A percentile compares a stretch with the other conserved stretches of the same genome.
Conservation (phyloP, 2,888 invertebrate species). For the Dioctria rufipes region DNA sequence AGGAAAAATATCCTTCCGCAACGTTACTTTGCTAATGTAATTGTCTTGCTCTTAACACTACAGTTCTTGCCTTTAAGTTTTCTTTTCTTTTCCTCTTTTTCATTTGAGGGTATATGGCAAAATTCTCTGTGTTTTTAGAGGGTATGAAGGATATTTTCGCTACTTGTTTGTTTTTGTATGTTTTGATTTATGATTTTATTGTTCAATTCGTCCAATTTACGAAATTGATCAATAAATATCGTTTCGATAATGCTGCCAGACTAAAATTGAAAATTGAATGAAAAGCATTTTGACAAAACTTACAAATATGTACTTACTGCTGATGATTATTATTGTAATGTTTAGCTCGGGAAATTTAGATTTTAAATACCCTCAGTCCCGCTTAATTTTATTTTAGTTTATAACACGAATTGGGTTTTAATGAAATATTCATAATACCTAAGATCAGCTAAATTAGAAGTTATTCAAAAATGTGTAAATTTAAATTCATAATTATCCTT, state of each 20-base stretch:
- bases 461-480: too few relatives aligned
- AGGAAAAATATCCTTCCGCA: constrained; percentile 48
- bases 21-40: constrained; percentile 56
- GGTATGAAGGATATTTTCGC: constrained; percentile 33
- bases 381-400: too few relatives aligned
- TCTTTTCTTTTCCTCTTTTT: constrained; percentile 40
- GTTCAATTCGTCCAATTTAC: constrained; percentile 43
- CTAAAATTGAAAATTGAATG: too few relatives aligned
- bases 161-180: constrained; percentile 50
- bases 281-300: too few relatives aligned
- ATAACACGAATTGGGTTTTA: too few relatives aligned
- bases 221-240: constrained; percentile 54
- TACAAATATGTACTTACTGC: too few relatives aligned
- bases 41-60: constrained; percentile 47
- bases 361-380: too few relatives aligned
- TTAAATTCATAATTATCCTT: too few relatives aligned
- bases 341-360: too few relatives aligned
- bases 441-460: too few relatives aligned
- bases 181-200: constrained; percentile 51
- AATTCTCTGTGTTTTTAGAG: background rate
- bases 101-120: background rate
- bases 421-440: too few relatives aligned
- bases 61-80: constrained; percentile 14
- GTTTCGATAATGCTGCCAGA: background rate
- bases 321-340: too few relatives aligned